These are phyloP conservation scores for Mythimna lalbum DNA, from an alignment of 2,888 invertebrate genomes.

Conservation along the genomic window DNA sequence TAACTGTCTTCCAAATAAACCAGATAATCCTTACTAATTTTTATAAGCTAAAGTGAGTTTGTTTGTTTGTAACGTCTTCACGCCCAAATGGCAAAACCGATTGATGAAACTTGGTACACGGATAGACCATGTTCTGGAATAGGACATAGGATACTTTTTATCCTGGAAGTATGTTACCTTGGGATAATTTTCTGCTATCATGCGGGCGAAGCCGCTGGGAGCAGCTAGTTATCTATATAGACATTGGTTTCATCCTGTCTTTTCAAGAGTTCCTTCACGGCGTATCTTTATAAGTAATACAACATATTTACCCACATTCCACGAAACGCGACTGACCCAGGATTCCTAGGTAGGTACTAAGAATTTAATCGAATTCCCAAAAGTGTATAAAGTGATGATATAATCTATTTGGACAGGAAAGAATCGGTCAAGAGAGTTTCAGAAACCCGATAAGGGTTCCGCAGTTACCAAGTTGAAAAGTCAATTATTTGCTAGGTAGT, in stretches of 20 bases:
- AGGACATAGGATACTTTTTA: too few species aligned
- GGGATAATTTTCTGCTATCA: too few species aligned
- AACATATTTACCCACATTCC: not conserved
- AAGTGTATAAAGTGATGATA: constrained; percentile 4
- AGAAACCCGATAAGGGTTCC: not conserved
- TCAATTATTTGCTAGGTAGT: not conserved
- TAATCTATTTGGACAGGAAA: constrained; percentile 5
- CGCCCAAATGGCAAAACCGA: too few species aligned
- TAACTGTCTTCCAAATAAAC: too few species aligned
- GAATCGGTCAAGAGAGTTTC: not conserved
- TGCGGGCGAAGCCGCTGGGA: too few species aligned
- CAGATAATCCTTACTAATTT: too few species aligned
- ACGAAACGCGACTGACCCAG: not conserved
- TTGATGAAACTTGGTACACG: too few species aligned
- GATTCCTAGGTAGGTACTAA: not conserved
- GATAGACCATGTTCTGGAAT: too few species aligned
- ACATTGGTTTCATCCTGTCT: not conserved
- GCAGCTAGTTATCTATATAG: too few species aligned
- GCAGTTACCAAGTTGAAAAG: not conserved
- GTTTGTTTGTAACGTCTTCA: too few species aligned
- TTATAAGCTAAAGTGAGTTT: too few species aligned
- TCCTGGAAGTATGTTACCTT: too few species aligned
- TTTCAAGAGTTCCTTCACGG: not conserved
- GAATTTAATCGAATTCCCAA: constrained; percentile 20
- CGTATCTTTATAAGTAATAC: constrained; percentile 9